phyloP scores from a whole-genome alignment of 2,113 vertebrate genomes.

The Alectura lathami region DNA sequence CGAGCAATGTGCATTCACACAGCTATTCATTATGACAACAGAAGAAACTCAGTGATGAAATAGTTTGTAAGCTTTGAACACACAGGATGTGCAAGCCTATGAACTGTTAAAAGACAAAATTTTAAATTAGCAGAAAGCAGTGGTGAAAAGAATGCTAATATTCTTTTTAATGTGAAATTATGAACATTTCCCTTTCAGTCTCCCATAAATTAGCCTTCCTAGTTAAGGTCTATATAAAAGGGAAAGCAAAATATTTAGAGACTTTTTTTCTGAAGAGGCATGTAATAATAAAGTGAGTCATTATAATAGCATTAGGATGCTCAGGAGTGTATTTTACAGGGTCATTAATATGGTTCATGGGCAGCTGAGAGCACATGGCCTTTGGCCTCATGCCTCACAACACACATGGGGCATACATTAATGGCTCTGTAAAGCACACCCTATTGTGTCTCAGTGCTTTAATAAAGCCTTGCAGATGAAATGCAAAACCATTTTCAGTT shows the following conservation, averaged over 20 bases:
- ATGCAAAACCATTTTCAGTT: not conserved
- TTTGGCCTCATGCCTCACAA: constrained; percentile 30
- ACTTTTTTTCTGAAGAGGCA: not conserved
- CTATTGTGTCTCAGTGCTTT: not conserved
- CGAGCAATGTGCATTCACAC: not conserved
- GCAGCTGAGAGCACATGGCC: constrained; percentile 27
- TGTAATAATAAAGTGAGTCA: constrained; percentile 30
- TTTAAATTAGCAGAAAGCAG: not conserved
- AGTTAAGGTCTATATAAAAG: not conserved
- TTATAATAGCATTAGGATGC: constrained; percentile 49
- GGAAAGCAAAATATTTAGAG: constrained; percentile 28
- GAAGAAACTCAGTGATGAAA: fast-evolving
- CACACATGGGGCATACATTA: not conserved
- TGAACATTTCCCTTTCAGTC: not conserved
- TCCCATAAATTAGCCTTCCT: not conserved
- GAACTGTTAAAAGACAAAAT: not conserved
- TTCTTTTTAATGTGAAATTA: not conserved
- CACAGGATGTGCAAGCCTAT: not conserved
- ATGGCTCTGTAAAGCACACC: constrained; percentile 2
- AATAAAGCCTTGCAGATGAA: not conserved
- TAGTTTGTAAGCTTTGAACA: not conserved
- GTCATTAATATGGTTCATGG: constrained; percentile 19
- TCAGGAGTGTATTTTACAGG: constrained; percentile 9
- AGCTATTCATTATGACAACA: not conserved
- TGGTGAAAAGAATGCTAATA: not conserved